phyloP scores from a whole-genome alignment of 2,797 vertebrate genomes.

The Gastrophryne carolinensis region DNA sequence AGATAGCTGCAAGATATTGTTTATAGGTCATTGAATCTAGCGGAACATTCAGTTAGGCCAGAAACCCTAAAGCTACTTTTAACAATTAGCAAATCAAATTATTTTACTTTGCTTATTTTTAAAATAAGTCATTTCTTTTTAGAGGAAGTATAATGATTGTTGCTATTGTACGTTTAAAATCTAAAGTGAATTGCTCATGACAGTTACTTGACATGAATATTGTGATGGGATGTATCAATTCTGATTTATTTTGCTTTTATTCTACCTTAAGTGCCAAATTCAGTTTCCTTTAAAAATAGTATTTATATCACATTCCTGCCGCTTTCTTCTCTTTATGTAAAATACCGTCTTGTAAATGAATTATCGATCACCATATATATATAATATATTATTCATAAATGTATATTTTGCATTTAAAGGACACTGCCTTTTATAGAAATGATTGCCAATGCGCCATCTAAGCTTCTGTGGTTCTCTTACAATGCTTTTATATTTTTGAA shows the following conservation, averaged over 20 bases:
- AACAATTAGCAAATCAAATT: too few species aligned
- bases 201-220: slow-evolving; percentile 44
- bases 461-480: slow-evolving; percentile 4
- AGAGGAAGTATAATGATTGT: not conserved
- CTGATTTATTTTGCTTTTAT: slow-evolving; percentile 3
- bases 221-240: slow-evolving; percentile 34
- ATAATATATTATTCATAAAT: not conserved
- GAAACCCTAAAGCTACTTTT: too few species aligned
- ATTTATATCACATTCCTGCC: slow-evolving; percentile 11
- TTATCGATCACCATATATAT: not conserved
- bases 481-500: not conserved
- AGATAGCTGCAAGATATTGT: too few species aligned
- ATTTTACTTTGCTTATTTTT: too few species aligned
- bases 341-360: not conserved
- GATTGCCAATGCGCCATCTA: not conserved
- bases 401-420: not conserved
- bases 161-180: not conserved
- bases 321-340: not conserved
- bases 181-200: not conserved
- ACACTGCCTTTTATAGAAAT: slow-evolving; percentile 4
- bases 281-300: not conserved
- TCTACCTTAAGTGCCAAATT: slow-evolving; percentile 18
- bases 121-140: not conserved
- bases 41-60: too few species aligned
- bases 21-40: too few species aligned